A percentile compares a stretch with the other conserved stretches of the same genome.
Evolutionary conservation across 2,113 vertebrate species (phyloP).

Genomic region (Leucopsar rothschildi): DNA sequence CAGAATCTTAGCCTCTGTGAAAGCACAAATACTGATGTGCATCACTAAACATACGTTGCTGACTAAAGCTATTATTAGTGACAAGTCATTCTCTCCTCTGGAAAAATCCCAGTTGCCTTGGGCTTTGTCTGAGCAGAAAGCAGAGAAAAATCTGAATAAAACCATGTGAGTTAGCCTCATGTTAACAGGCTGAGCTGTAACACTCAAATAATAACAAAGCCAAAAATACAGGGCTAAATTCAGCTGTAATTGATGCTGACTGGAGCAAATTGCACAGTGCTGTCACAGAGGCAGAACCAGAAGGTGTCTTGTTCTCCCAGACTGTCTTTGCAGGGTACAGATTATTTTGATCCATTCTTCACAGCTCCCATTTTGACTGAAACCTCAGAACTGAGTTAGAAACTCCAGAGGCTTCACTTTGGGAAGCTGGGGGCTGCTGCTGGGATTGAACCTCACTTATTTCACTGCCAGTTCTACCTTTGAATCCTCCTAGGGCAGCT

Average conservation of each 20-base stretch:
- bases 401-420: not conserved
- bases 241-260: slow-evolving; percentile 21
- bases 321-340: not conserved
- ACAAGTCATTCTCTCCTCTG: not conserved
- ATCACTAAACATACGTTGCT: slow-evolving; percentile 38
- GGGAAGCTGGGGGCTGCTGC: not conserved
- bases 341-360: not conserved
- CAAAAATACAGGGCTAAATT: slow-evolving; percentile 6
- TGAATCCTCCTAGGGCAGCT: not conserved
- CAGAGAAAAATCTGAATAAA: slow-evolving; percentile 16
- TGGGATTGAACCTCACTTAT: not conserved
- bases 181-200: slow-evolving; percentile 22
- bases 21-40: slow-evolving; percentile 41
- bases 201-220: not conserved
- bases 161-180: not conserved
- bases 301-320: not conserved
- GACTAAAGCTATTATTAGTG: slow-evolving; percentile 8
- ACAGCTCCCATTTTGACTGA: not conserved
- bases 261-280: not conserved
- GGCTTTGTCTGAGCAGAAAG: slow-evolving; percentile 35
- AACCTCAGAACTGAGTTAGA: not conserved
- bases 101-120: slow-evolving; percentile 49
- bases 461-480: not conserved
- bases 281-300: slow-evolving; percentile 29
- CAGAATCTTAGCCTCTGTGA: slow-evolving; percentile 3